A percentile compares a stretch with the other conserved stretches of the same genome.
Conservation (phyloP, 2,113 vertebrate genomes). For the Lagenorhynchus albirostris region DNA sequence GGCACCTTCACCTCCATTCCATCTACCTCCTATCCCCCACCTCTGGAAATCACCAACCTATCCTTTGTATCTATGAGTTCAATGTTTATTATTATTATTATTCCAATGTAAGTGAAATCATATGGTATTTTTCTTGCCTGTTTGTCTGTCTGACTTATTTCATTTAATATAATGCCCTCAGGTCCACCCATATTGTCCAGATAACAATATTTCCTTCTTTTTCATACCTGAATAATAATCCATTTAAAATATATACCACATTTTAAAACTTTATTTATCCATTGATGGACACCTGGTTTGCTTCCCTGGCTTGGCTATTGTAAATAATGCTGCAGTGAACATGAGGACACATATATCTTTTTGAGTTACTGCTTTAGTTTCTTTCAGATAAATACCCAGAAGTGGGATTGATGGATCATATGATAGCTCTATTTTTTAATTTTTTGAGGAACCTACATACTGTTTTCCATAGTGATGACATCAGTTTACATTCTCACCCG, state of each 20-base stretch:
- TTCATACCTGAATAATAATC: neutral
- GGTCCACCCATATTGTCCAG: neutral
- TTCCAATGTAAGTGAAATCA: neutral
- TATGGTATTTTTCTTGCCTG: neutral
- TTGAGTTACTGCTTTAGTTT: neutral
- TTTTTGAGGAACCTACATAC: neutral
- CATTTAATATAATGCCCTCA: neutral
- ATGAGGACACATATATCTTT: neutral
- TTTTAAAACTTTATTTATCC: neutral
- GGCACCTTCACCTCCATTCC: neutral
- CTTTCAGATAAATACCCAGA: neutral
- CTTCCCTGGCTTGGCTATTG: neutral
- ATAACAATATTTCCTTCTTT: neutral
- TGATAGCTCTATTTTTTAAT: neutral
- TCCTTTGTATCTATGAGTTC: neutral
- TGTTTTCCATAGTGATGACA: neutral
- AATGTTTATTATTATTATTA: neutral
- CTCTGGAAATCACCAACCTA: neutral
- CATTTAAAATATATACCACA: neutral
- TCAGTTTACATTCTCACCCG: too few species aligned
- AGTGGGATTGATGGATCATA: neutral
- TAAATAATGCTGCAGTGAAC: neutral
- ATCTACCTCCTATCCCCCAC: too few species aligned
- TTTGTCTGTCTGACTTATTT: neutral
- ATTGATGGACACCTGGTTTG: neutral